A percentile compares a stretch with the other conserved stretches of the same genome.
phyloP scores from a whole-genome alignment of 2,888 invertebrate species.

The Epirrhoe alternata region DNA sequence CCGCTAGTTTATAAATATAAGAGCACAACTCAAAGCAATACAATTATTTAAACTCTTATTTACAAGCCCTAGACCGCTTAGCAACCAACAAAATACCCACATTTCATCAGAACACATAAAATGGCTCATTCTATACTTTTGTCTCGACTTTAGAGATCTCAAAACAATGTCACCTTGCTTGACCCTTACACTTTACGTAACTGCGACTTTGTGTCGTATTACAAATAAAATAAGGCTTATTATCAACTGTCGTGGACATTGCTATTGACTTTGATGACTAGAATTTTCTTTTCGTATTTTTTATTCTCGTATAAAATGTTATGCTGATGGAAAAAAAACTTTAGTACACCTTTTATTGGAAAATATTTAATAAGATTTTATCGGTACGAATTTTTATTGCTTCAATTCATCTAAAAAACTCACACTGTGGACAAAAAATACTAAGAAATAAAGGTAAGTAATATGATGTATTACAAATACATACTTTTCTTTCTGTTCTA shows the following conservation, averaged over 20 bases:
- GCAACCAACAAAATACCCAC: slow-evolving; percentile 19
- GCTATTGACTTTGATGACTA: slow-evolving; percentile 10
- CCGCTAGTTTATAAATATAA: too few relatives aligned
- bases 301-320: slow-evolving; percentile 5
- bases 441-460: too few relatives aligned
- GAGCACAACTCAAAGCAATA: background rate
- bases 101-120: slow-evolving; percentile 28
- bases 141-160: slow-evolving; percentile 19
- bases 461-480: too few relatives aligned
- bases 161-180: slow-evolving; percentile 28
- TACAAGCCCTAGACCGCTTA: slow-evolving; percentile 9
- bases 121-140: slow-evolving; percentile 24
- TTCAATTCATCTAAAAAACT: background rate
- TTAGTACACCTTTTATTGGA: background rate
- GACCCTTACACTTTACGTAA: slow-evolving; percentile 13
- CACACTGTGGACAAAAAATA: background rate
- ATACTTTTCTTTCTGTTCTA: too few relatives aligned
- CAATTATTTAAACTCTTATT: slow-evolving; percentile 7
- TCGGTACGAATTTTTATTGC: background rate
- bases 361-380: background rate
- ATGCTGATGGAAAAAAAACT: background rate
- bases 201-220: slow-evolving; percentile 2
- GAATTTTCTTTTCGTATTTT: slow-evolving; percentile 16
- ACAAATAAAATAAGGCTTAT: slow-evolving; percentile 6
- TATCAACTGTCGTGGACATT: slow-evolving; percentile 2